A percentile compares a stretch with the other conserved stretches of the same genome.
Evolutionary conservation across 2,888 invertebrate genomes (phyloP).

Genomic region (Brassicogethes aeneus): DNA sequence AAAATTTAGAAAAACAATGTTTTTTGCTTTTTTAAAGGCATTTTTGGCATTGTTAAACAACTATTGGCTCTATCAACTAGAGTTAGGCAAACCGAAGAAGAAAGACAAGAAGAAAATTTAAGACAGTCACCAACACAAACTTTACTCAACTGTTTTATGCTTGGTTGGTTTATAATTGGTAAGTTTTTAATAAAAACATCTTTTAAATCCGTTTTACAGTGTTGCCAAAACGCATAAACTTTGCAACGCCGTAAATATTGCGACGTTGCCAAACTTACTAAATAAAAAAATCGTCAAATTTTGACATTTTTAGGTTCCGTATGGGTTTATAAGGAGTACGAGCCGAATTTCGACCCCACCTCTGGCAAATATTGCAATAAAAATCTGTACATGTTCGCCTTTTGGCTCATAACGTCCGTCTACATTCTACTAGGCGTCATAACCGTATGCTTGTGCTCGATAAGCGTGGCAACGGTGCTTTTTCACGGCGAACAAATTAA

Average conservation of each 20-base stretch:
- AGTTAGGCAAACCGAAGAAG: constrained; percentile 46
- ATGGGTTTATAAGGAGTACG: constrained; percentile 59
- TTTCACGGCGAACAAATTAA: constrained; percentile 28
- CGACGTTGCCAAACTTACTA: no score
- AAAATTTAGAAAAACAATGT: no score
- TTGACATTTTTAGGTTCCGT: constrained; percentile 56
- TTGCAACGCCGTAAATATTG: no score
- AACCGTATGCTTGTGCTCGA: constrained; percentile 47
- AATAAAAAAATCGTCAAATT: no score
- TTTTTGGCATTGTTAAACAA: constrained; percentile 56
- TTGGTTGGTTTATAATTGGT: constrained; percentile 64
- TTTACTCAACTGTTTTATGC: constrained; percentile 53
- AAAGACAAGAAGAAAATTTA: constrained; percentile 46
- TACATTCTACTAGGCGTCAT: constrained; percentile 50
- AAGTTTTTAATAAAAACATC: no score
- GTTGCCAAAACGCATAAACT: no score
- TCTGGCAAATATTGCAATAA: constrained; percentile 52
- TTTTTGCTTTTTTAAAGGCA: no score
- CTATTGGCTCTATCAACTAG: constrained; percentile 48
- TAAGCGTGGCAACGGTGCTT: constrained; percentile 42
- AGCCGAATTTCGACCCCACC: constrained; percentile 48
- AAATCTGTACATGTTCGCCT: constrained; percentile 59
- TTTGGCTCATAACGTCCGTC: constrained; percentile 58
- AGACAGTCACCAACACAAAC: constrained; percentile 48
- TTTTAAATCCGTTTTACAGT: no score